These are phyloP conservation scores for Drosophila kepulauana DNA, from an alignment of 1,140 invertebrate genomes.

Conservation along the genomic window DNA sequence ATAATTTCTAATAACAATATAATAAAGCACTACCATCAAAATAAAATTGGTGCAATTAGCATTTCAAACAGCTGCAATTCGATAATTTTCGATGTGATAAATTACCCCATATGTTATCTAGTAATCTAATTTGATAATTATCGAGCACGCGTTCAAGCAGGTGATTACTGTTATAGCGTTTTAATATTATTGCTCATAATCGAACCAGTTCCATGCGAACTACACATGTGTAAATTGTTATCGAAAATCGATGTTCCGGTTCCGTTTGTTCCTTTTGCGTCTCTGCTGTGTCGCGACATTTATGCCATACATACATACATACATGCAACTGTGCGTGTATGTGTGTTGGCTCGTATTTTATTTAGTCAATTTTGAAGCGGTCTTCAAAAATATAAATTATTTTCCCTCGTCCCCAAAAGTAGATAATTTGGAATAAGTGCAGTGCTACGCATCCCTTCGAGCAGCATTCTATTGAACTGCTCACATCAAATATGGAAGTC, in stretches of 20 bases:
- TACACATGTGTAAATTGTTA: conserved; percentile 20
- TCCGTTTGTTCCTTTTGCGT: conserved; percentile 15
- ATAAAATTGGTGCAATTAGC: too few species aligned
- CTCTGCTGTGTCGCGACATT: conserved; percentile 9
- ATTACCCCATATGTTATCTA: too few species aligned
- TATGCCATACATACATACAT: conserved; percentile 19
- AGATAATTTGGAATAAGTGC: neutral
- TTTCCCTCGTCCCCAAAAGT: conserved; percentile 7
- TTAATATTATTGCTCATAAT: too few species aligned
- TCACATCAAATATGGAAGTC: conserved; percentile 25
- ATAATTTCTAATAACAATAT: too few species aligned
- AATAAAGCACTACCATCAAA: too few species aligned
- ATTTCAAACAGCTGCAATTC: too few species aligned
- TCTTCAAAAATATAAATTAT: conserved; percentile 1
- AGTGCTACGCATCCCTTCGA: conserved; percentile 5
- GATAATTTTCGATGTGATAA: too few species aligned
- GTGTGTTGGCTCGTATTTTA: conserved; percentile 28
- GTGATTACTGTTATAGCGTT: too few species aligned
- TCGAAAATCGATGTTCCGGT: conserved; percentile 35
- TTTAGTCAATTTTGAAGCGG: conserved; percentile 29
- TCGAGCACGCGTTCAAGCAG: too few species aligned
- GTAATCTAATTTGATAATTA: too few species aligned
- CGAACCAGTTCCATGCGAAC: neutral
- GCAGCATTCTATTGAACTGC: neutral
- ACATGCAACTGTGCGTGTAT: conserved; percentile 19